Percentiles rank a stretch among this genome's conserved stretches.
These are phyloP conservation scores for Gryon sp. DNA, from an alignment of 1,140 invertebrate genomes.

Conservation along the genomic window DNA sequence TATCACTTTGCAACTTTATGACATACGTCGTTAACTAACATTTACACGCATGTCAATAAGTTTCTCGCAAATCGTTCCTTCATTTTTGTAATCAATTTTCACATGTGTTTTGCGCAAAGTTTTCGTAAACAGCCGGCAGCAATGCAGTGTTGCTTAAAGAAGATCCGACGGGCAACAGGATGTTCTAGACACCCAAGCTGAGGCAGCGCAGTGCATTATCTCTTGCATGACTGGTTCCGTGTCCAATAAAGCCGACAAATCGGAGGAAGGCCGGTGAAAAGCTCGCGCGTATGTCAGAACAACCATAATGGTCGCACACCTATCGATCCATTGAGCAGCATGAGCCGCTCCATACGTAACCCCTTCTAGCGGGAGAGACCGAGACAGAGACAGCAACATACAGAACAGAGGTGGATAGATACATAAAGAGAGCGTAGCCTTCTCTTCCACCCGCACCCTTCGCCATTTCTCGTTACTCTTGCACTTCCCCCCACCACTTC, in stretches of 20 bases:
- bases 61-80: constrained; percentile 19
- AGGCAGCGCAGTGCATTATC: constrained; percentile 18
- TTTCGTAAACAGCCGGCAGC: constrained; percentile 31
- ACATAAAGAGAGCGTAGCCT: not conserved
- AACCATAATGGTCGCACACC: constrained; percentile 54
- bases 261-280: constrained; percentile 43
- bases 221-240: constrained; percentile 35
- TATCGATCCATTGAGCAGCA: constrained; percentile 57
- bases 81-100: not conserved
- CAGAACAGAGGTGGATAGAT: no score
- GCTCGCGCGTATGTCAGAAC: constrained; percentile 37
- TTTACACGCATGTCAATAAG: not conserved
- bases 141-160: constrained; percentile 8
- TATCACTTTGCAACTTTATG: no score
- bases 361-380: constrained; percentile 34
- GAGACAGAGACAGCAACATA: no score
- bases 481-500: constrained; percentile 38
- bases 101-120: constrained; percentile 29
- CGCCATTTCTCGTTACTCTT: constrained; percentile 58
- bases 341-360: constrained; percentile 45
- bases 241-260: constrained; percentile 56
- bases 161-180: not conserved
- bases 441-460: not conserved
- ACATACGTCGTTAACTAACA: no score
- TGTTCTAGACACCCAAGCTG: constrained; percentile 25